A percentile compares a stretch with the other conserved stretches of the same genome.
Evolutionary conservation across 2,888 invertebrate genomes (phyloP).

Genomic region (Itoplectis maculator): DNA sequence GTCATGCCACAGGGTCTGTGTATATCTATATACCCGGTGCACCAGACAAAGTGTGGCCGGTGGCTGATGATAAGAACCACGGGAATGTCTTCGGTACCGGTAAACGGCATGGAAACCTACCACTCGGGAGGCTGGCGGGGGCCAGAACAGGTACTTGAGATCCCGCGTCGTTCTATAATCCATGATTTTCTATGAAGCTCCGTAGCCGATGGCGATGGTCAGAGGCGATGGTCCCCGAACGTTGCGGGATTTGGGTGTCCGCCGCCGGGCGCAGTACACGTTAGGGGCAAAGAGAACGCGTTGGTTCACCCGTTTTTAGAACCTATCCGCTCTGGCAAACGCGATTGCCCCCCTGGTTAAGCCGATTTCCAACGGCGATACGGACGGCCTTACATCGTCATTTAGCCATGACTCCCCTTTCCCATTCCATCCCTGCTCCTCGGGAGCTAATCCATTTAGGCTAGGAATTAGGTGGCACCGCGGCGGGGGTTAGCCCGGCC

Average conservation of each 20-base stretch:
- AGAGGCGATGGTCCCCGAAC: neutral
- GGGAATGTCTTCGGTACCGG: slow-evolving; percentile 2
- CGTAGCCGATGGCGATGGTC: slow-evolving; percentile 3
- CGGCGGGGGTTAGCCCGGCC: slow-evolving; percentile 38
- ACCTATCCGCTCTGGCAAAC: slow-evolving; percentile 40
- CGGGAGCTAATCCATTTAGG: slow-evolving; percentile 74
- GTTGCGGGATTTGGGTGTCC: slow-evolving; percentile 5
- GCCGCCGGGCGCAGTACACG: neutral
- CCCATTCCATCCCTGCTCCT: slow-evolving; percentile 24
- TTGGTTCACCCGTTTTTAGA: slow-evolving; percentile 48
- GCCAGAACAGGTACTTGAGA: slow-evolving; percentile 15
- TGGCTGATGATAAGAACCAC: slow-evolving; percentile 38
- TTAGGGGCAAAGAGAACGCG: slow-evolving; percentile 10
- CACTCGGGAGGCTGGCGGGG: neutral
- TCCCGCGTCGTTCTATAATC: slow-evolving; percentile 28
- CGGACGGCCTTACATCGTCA: slow-evolving; percentile 70
- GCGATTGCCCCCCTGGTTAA: slow-evolving; percentile 60
- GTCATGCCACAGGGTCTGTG: neutral
- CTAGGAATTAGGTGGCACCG: slow-evolving; percentile 71
- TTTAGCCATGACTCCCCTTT: slow-evolving; percentile 64
- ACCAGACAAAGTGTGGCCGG: neutral
- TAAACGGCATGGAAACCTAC: neutral
- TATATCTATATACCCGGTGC: neutral
- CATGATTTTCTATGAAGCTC: slow-evolving; percentile 30
- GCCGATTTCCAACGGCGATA: slow-evolving; percentile 64